phyloP scores from a whole-genome alignment of 2,888 invertebrate species.

The Rhingia rostrata region DNA sequence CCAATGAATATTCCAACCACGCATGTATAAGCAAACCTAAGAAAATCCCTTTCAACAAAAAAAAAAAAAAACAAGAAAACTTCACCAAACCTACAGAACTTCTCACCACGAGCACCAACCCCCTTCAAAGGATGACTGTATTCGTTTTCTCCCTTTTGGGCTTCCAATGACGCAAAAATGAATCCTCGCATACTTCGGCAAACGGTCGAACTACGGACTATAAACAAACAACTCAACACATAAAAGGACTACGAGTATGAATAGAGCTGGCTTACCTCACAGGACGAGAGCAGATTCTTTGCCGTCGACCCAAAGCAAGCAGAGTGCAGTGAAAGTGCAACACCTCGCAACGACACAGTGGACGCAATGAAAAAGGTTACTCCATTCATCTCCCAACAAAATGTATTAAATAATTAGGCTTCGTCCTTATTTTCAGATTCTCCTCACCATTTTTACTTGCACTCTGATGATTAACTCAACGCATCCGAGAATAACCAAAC shows the following conservation, averaged over 20 bases:
- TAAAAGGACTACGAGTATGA: constrained; percentile 58
- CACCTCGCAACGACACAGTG: constrained; percentile 16
- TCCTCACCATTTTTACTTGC: constrained; percentile 75
- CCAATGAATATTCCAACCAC: background rate
- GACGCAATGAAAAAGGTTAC: constrained; percentile 67
- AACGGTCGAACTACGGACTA: constrained; percentile 42
- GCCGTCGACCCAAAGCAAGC: constrained; percentile 18
- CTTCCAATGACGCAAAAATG: constrained; percentile 63
- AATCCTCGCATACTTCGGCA: constrained; percentile 59
- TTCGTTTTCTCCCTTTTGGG: constrained; percentile 21
- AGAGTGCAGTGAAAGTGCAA: constrained; percentile 65
- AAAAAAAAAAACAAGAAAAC: constrained; percentile 23
- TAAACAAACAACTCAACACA: constrained; percentile 70
- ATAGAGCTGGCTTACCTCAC: constrained; percentile 50
- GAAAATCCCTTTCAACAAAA: constrained; percentile 6
- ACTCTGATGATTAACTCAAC: constrained; percentile 72
- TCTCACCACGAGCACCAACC: constrained; percentile 56
- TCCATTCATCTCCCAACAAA: background rate
- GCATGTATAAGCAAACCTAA: background rate
- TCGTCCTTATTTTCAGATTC: constrained; percentile 58
- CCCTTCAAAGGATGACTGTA: constrained; percentile 32
- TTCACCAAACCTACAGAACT: constrained; percentile 53
- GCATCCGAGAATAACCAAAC: constrained; percentile 84
- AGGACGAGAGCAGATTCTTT: constrained; percentile 41
- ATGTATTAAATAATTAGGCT: constrained; percentile 6